These are phyloP conservation scores for Cephus spinipes DNA, from an alignment of 2,888 invertebrate species.

Conservation along the genomic window DNA sequence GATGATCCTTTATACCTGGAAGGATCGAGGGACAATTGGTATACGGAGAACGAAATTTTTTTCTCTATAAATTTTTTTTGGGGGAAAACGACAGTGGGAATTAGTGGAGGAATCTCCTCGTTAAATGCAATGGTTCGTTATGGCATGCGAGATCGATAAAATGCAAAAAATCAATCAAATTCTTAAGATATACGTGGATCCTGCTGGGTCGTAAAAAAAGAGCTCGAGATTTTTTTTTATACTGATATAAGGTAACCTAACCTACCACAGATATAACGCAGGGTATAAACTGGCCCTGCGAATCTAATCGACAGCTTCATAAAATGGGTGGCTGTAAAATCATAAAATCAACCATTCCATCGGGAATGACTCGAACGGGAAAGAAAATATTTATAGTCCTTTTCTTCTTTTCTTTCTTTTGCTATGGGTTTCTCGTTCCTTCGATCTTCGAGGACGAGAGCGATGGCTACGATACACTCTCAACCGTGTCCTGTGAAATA, in stretches of 20 bases:
- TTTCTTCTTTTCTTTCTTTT: constrained; percentile 36
- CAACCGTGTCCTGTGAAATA: background rate
- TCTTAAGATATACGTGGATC: constrained; percentile 20
- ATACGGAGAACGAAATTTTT: background rate
- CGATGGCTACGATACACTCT: constrained; percentile 29
- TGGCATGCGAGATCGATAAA: background rate
- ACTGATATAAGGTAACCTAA: constrained; percentile 1
- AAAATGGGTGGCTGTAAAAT: constrained; percentile 63
- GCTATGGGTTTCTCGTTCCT: constrained; percentile 28
- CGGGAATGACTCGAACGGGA: constrained; percentile 31
- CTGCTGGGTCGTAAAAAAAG: constrained; percentile 24
- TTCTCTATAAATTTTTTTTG: background rate
- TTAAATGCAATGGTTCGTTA: background rate
- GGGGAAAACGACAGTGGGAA: background rate
- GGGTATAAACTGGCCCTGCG: constrained; percentile 46
- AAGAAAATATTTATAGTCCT: constrained; percentile 52
- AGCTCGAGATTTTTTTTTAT: background rate
- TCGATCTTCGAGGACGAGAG: constrained; percentile 9
- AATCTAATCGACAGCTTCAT: constrained; percentile 66
- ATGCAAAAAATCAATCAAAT: constrained; percentile 46
- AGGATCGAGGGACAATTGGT: background rate
- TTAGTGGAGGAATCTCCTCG: background rate
- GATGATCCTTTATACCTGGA: background rate
- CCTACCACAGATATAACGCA: background rate
- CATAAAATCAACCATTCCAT: constrained; percentile 61